Base-by-base conservation (phyloP, 2,888 invertebrate species). In the Heliconius hortense region DNA sequence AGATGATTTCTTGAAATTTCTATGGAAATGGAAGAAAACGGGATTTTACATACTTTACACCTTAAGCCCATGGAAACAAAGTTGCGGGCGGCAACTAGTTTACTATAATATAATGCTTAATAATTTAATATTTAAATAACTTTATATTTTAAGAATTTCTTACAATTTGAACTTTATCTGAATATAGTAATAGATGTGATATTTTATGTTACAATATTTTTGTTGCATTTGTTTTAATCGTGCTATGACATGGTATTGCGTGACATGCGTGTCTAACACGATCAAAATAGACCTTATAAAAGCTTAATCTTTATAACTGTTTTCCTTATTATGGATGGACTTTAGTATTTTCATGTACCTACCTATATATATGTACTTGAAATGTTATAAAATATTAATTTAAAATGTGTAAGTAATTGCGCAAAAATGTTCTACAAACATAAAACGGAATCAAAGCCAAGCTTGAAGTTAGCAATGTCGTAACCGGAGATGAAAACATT, bases 211-310 rank as follows among this genome's bases (percentile, higher is more conserved):
- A 24, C 13, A 56, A 53, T 64, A 26, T 48, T 64, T 73, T 73
- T 66, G 56, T 53, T 66, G 48, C 28, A 75, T 21, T n/a, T 5
- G 11, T 31, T n/a, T 24, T 18, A 28, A 64, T 48, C 43, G 66
- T 59, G 75, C 59, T 59, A 66, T 75, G 75, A 71, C 75, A 72
- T 71, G 56, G 39, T n/a, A n/a, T 71, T 43, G 39, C 62, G 66
- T 76, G 78, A 72, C 74, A 72, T 48, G 72, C 78, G 76, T 59
- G 59, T 21, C 76, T 74, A 70, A 76, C 67, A 62, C 60, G 69
- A 60, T 75, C 60, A 48, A 56, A 72, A 28, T 35, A 15, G 18
- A 63, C 56, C 26, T 48, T 26, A 72, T 26, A 24, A 68, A 53
- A 75, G 26, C 18, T 68, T 53, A 1, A 28, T 68, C 28, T 1